Base-by-base conservation (phyloP, 2,888 invertebrate species). In the Litoditis marina region DNA sequence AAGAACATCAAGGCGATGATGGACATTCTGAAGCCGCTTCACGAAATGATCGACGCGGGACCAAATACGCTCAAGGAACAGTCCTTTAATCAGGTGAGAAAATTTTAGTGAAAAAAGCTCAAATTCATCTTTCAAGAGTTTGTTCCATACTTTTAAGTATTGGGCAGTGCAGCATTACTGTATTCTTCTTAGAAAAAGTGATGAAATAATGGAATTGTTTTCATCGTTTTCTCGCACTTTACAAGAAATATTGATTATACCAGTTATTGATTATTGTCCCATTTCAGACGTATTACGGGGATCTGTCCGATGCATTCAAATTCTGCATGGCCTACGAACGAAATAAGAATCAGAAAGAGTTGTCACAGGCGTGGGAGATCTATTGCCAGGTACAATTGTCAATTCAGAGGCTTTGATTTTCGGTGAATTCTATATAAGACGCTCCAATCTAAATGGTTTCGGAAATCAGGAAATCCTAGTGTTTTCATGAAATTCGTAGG, bases 1-100 rank as follows among this genome's bases (percentile, higher is more conserved):
- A 88, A 90, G 65, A 94, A 98, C 83, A 91, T 94, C 0, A 90
- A 91, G 66, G 95, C 92, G 7, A 98, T 99, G 98, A 90, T 98
- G 82, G 91, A 91, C 71, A 92, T 92, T 0, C 85, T 99, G 64
- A 94, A 94, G 79, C 96, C 96, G 0, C 84, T 99, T 52, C 98
- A 98, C 83, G 89, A 89, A 1, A 90, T 94, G 90, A 86, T 98
- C 80, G 93, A 94, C 77, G 87, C 91, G 52, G 96, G 95, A 0
- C 93, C 95, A 0, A 91, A 92, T 83, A 98, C 98, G 0, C 84
- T 93, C 30, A 98, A 98, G 82, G 98, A 99, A 84, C 92, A 91
- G 0, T 93, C 94, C 6, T 99, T 99, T 85, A 91, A 89, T 79
- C 93, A 93, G 85, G 87, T 70, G 27, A 19, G 8, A 7, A 25